Conservation (phyloP, 2,113 vertebrate species). For the Progne subis region DNA sequence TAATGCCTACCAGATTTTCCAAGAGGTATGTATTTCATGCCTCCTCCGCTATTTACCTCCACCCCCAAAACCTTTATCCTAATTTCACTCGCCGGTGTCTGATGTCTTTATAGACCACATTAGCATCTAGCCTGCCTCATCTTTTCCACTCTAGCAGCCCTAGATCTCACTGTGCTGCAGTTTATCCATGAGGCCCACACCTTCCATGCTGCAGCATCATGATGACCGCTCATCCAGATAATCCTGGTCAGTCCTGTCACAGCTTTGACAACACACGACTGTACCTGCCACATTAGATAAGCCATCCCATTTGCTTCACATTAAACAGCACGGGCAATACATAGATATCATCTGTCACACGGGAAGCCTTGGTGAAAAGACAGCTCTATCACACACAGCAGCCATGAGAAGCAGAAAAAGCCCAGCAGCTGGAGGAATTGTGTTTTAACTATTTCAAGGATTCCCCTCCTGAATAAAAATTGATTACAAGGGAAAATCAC, state of each 20-base stretch:
- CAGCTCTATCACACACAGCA: conserved; percentile 27
- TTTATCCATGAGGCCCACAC: neutral
- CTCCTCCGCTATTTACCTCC: neutral
- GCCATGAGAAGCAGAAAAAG: neutral
- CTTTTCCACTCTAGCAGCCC: neutral
- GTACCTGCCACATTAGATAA: conserved; percentile 65
- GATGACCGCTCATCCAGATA: conserved; percentile 16
- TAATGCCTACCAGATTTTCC: neutral
- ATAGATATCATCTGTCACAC: conserved; percentile 42
- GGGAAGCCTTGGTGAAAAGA: conserved; percentile 22
- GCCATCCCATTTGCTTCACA: conserved; percentile 35
- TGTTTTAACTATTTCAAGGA: neutral
- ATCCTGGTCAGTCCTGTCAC: conserved; percentile 51
- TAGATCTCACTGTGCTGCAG: neutral
- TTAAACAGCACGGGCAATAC: conserved; percentile 35
- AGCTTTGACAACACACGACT: conserved; percentile 41
- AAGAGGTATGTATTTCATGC: neutral
- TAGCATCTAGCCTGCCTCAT: neutral
- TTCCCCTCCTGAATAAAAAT: neutral
- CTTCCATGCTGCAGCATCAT: conserved; percentile 3
- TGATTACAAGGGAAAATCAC: neutral
- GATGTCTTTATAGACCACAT: neutral
- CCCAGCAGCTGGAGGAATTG: neutral
- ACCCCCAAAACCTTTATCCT: neutral
- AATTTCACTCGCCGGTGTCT: neutral